A percentile compares a stretch with the other conserved stretches of the same genome.
Evolutionary conservation across 1,140 invertebrate genomes (phyloP).

Genomic region (Camponotus vicinus): DNA sequence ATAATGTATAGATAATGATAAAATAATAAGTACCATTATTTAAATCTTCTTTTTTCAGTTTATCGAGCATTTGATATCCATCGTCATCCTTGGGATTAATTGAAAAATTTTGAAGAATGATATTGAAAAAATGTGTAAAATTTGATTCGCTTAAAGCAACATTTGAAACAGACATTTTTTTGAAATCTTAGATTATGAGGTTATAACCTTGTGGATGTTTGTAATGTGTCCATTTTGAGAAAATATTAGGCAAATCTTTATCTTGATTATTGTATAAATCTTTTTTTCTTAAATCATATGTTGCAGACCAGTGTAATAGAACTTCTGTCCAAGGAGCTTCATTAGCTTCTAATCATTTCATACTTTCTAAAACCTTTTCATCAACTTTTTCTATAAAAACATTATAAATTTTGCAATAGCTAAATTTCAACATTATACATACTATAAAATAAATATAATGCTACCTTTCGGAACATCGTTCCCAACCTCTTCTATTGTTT

Average conservation of each 20-base stretch:
- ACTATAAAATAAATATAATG: background rate
- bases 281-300: slow-evolving; percentile 9
- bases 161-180: background rate
- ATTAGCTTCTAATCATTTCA: background rate
- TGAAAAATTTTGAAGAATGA: background rate
- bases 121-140: background rate
- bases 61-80: background rate
- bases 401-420: background rate
- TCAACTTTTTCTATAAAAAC: slow-evolving; percentile 4
- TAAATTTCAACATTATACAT: background rate
- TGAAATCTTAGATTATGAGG: background rate
- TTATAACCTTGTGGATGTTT: slow-evolving; percentile 5
- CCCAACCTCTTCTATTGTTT: background rate
- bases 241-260: background rate
- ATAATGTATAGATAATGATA: background rate
- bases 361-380: background rate
- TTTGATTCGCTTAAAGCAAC: slow-evolving; percentile 2
- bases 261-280: slow-evolving; percentile 7
- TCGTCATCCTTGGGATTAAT: background rate
- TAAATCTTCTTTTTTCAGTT: background rate
- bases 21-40: slow-evolving; percentile 9
- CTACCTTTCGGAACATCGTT: background rate
- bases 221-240: slow-evolving; percentile 4
- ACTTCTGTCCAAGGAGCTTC: background rate
- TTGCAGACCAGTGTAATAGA: slow-evolving; percentile 1